phyloP scores from a whole-genome alignment of 2,797 vertebrate genomes.

The Pseudomugil tenellus region DNA sequence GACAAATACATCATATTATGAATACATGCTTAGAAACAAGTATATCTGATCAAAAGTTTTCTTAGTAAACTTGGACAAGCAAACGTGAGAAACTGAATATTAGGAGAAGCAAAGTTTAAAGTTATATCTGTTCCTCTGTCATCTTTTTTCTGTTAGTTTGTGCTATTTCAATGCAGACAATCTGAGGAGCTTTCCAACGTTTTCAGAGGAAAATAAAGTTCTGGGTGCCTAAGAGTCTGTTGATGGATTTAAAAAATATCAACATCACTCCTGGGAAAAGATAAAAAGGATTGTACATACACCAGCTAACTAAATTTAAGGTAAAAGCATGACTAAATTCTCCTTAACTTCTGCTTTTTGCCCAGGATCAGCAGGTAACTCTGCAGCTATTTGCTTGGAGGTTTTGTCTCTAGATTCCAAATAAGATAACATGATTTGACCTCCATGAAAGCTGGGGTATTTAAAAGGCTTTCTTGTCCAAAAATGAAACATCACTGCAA shows the following conservation, averaged over 20 bases:
- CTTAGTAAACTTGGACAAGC: background rate
- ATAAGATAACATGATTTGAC: background rate
- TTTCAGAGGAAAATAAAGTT: background rate
- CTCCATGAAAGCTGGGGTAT: background rate
- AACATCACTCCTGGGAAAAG: too few species aligned
- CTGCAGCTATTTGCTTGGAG: background rate
- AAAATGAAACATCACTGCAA: background rate
- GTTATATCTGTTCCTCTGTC: background rate
- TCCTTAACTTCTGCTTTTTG: background rate
- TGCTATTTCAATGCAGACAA: background rate
- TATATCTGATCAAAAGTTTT: background rate
- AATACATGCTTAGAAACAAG: background rate
- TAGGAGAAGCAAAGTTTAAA: background rate
- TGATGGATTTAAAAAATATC: too few species aligned
- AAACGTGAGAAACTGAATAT: background rate
- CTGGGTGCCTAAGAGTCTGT: too few species aligned
- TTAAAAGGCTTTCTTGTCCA: background rate
- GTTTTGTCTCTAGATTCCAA: background rate
- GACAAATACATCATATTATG: slow-evolving; percentile 11
- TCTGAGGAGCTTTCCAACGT: background rate
- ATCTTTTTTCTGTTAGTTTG: background rate
- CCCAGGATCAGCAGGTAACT: background rate
- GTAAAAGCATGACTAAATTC: background rate
- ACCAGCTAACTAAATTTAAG: background rate
- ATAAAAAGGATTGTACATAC: background rate